Evolutionary conservation across 2,797 vertebrate genomes (phyloP), one percentile per base, ranked within the genome.

Genomic region (Gambusia yucatana): DNA sequence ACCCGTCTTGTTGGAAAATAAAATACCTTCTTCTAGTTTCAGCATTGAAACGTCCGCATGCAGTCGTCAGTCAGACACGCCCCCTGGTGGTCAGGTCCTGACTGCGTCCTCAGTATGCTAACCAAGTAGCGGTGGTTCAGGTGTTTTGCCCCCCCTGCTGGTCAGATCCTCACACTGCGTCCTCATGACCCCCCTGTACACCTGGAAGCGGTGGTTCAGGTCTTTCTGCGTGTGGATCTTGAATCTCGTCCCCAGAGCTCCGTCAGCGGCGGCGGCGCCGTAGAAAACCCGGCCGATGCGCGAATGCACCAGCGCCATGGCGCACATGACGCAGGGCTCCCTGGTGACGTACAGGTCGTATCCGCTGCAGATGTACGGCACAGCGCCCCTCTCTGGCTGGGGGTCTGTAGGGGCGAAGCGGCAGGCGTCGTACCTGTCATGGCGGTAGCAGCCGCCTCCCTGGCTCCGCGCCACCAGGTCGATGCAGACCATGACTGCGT

Each of bases 231-330:
- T 72, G 10, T 98, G 97, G 25, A 98, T 89, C 83, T 97, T 97
- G 80, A 95, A 96, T 73, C 87, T 93, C 1, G 94, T 96, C 70
- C 97, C 97, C 1, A 98, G 80, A 0, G 97, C 97, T 0, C 97
- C 97, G 0, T 97, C 96, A 0, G 92, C 79, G 0, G 95, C 94
- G 0, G 91, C 30, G 0, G 82, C 82, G 4, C 97, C 97, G 0
- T 97, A 98, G 91, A 98, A 98, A 57, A 98, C 97, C 0, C 96
- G 87, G 2, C 92, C 93, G 22, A 98, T 95, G 52, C 97, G 93
- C 1, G 97, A 97, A 80, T 98, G 97, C 0, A 98, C 94, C 67
- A 98, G 90, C 0, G 97, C 97, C 97, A 98, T 98, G 75, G 97
- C 95, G 0, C 97, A 98, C 97, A 98, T 97, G 1, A 95, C 83